A percentile compares a stretch with the other conserved stretches of the same genome.
Evolutionary conservation across 2,888 invertebrate genomes (phyloP).

Genomic region (Halictus ligatus): DNA sequence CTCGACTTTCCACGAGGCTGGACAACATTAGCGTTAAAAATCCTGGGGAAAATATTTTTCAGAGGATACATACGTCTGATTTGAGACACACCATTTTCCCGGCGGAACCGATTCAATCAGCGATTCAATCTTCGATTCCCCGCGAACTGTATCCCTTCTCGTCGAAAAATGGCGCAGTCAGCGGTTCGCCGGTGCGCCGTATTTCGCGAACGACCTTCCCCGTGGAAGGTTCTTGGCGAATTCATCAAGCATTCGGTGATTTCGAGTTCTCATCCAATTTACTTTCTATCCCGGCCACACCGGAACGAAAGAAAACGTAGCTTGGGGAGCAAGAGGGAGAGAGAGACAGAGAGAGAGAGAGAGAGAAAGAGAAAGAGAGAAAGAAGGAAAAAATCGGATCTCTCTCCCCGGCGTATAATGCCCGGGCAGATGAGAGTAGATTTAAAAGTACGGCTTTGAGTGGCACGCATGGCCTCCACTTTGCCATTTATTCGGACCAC

Average conservation of each 20-base stretch:
- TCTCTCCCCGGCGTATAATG: conserved; percentile 44
- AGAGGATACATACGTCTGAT: neutral
- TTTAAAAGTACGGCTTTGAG: conserved; percentile 58
- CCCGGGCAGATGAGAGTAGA: conserved; percentile 40
- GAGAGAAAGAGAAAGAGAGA: neutral
- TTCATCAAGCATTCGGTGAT: conserved; percentile 4
- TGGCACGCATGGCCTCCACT: conserved; percentile 35
- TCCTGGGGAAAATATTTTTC: neutral
- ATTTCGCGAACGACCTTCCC: neutral
- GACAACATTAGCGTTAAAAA: no score
- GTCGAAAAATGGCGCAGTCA: neutral
- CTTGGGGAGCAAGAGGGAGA: neutral
- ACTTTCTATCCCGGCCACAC: neutral
- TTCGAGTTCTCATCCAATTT: conserved; percentile 6
- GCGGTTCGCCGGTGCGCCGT: neutral
- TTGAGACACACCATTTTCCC: neutral
- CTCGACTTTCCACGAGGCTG: no score
- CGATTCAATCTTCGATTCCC: neutral
- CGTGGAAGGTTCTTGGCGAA: neutral
- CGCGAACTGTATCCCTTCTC: neutral
- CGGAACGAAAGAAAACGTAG: neutral
- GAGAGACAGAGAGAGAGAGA: neutral
- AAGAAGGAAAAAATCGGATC: conserved; percentile 40
- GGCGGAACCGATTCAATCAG: neutral
- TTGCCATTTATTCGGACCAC: conserved; percentile 57